phyloP scores from a whole-genome alignment of 2,888 invertebrate genomes.

The Itoplectis maculator region DNA sequence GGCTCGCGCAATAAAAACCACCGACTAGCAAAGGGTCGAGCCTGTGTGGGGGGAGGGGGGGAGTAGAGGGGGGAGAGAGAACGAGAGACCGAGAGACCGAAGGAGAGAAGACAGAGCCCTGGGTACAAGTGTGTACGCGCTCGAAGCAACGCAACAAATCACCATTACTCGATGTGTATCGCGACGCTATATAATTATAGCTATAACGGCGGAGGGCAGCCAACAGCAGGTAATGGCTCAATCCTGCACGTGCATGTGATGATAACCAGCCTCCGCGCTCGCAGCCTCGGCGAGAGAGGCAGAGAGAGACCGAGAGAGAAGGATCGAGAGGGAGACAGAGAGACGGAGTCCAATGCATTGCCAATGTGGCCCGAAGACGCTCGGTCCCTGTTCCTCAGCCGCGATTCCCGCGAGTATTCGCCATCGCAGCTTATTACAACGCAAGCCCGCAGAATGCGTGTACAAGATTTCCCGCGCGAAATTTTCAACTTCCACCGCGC shows the following conservation, averaged over 20 bases:
- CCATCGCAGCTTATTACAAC: neutral
- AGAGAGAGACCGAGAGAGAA: no score
- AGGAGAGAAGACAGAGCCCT: constrained; percentile 56
- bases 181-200: constrained; percentile 84
- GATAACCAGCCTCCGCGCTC: constrained; percentile 76
- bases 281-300: no score
- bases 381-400: constrained; percentile 63
- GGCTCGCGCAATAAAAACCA: constrained; percentile 53
- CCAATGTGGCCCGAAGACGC: constrained; percentile 76
- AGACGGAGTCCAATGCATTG: constrained; percentile 22
- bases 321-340: no score
- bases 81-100: constrained; percentile 18
- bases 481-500: neutral
- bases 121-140: constrained; percentile 76
- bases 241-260: constrained; percentile 83
- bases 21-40: constrained; percentile 19
- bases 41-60: neutral
- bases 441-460: neutral
- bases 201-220: constrained; percentile 81
- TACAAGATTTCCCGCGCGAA: neutral
- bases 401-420: neutral
- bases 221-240: constrained; percentile 84
- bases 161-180: constrained; percentile 85
- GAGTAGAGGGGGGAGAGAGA: neutral
- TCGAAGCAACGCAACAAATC: constrained; percentile 82